Evolutionary conservation across 2,888 invertebrate species (phyloP).

Genomic region (Eupithecia centaureata): DNA sequence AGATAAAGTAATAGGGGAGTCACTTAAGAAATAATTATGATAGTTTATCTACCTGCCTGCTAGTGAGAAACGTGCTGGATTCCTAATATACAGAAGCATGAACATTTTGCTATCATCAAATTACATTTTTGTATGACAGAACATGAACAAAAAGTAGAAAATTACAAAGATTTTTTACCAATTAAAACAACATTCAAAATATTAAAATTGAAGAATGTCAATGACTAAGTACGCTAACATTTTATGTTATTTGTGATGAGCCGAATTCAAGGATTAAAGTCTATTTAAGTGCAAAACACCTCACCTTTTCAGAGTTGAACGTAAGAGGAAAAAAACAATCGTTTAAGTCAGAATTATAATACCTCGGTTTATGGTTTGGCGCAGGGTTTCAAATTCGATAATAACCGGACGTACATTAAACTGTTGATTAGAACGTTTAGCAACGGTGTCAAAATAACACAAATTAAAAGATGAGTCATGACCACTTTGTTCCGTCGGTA

Average conservation of each 20-base stretch:
- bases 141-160: neutral
- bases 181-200: neutral
- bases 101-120: neutral
- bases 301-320: neutral
- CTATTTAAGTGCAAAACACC: neutral
- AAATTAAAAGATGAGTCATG: slow-evolving; percentile 28
- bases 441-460: slow-evolving; percentile 35
- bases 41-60: slow-evolving; percentile 51
- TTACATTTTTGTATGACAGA: neutral
- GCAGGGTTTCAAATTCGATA: slow-evolving; percentile 41
- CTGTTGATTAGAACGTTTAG: slow-evolving; percentile 41
- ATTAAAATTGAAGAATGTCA: neutral
- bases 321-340: slow-evolving; percentile 20
- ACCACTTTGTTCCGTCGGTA: neutral
- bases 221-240: neutral
- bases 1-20: slow-evolving; percentile 73
- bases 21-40: slow-evolving; percentile 66
- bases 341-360: slow-evolving; percentile 19
- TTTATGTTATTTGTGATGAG: neutral
- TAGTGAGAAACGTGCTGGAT: slow-evolving; percentile 32
- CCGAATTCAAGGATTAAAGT: neutral
- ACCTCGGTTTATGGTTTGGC: slow-evolving; percentile 28
- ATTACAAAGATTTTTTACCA: neutral
- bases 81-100: neutral
- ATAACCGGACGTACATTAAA: slow-evolving; percentile 32